These are phyloP conservation scores for Physella acuta DNA, from an alignment of 1,140 invertebrate species.

Conservation along the genomic window DNA sequence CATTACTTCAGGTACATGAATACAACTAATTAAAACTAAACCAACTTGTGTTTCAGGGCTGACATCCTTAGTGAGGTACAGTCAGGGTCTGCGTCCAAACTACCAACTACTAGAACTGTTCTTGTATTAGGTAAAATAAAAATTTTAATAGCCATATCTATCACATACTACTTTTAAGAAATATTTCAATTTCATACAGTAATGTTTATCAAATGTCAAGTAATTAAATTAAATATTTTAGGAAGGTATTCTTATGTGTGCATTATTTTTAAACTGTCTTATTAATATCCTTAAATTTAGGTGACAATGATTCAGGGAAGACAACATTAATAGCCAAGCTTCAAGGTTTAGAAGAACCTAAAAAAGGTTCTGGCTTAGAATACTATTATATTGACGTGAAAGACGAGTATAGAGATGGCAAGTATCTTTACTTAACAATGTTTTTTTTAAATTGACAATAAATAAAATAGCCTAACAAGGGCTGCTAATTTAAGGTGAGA, in stretches of 20 bases:
- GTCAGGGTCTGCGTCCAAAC: slow-evolving; percentile 88
- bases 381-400: slow-evolving; percentile 98
- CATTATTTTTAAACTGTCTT: no score
- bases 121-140: slow-evolving; percentile 79
- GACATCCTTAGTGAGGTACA: slow-evolving; percentile 91
- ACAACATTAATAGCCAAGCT: slow-evolving; percentile 88
- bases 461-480: no score
- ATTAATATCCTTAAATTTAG: no score
- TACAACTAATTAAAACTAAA: neutral
- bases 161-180: neutral
- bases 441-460: neutral
- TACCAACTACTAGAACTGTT: slow-evolving; percentile 89
- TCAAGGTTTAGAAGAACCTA: slow-evolving; percentile 86
- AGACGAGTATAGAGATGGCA: slow-evolving; percentile 98
- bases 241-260: neutral
- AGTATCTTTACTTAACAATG: slow-evolving; percentile 35
- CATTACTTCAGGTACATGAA: no score
- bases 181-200: no score
- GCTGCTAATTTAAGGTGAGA: no score
- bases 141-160: neutral
- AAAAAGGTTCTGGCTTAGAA: slow-evolving; percentile 95
- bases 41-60: slow-evolving; percentile 70
- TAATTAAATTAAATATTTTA: neutral
- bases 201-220: neutral
- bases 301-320: slow-evolving; percentile 73